These are phyloP conservation scores for Sciurus carolinensis DNA, from an alignment of 2,797 vertebrate species.

Conservation along the genomic window DNA sequence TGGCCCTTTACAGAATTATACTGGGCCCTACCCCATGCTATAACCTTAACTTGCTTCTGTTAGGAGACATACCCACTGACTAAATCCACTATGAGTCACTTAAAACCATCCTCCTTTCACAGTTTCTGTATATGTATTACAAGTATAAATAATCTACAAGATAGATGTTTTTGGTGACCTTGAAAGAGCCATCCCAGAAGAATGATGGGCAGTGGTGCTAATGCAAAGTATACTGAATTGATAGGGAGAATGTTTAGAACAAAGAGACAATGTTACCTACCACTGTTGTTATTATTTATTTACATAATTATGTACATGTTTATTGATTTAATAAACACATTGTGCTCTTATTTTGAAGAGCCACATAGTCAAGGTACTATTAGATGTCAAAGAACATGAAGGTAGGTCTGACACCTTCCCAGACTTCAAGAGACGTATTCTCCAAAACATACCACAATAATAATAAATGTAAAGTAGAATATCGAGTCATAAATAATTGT, in stretches of 20 bases:
- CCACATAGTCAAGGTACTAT: neutral
- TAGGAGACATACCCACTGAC: fast-evolving
- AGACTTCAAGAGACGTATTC: neutral
- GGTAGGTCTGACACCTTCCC: neutral
- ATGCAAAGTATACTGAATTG: neutral
- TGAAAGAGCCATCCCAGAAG: too few species aligned
- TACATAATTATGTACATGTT: neutral
- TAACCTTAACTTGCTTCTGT: neutral
- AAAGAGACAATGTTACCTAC: neutral
- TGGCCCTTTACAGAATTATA: neutral
- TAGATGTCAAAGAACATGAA: neutral
- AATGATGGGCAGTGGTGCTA: neutral
- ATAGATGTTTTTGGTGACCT: too few species aligned
- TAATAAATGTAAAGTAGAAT: neutral
- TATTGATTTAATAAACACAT: neutral
- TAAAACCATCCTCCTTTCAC: neutral
- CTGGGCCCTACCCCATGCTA: neutral
- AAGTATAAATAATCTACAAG: too few species aligned
- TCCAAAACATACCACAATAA: neutral
- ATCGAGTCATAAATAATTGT: neutral
- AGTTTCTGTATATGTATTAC: neutral
- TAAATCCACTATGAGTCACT: neutral
- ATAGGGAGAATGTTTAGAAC: neutral
- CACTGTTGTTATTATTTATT: neutral
- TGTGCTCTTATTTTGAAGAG: neutral